Percentiles rank a stretch among this genome's conserved stretches.
phyloP scores from a whole-genome alignment of 2,888 invertebrate species.

The Phania funesta region DNA sequence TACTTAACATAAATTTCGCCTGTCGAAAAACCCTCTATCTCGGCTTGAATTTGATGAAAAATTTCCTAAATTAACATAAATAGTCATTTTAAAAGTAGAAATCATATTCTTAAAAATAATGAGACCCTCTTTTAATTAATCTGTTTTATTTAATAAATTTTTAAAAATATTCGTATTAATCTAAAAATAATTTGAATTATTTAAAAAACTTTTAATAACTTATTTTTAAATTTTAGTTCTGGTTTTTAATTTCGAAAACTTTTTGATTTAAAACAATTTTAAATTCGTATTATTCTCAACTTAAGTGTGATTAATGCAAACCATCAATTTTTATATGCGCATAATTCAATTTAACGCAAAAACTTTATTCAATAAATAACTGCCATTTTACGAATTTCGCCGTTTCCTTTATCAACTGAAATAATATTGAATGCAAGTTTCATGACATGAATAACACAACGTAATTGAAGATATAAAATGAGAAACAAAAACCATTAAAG shows the following conservation, averaged over 20 bases:
- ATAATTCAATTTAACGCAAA: neutral
- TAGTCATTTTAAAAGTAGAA: too few relatives aligned
- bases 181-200: too few relatives aligned
- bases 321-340: slow-evolving; percentile 21
- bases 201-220: too few relatives aligned
- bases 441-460: neutral
- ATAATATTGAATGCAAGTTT: slow-evolving; percentile 5
- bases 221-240: neutral
- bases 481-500: slow-evolving; percentile 51
- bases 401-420: neutral
- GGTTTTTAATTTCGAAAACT: neutral
- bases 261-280: neutral
- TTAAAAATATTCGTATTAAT: too few relatives aligned
- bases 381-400: neutral
- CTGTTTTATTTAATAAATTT: too few relatives aligned
- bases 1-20: too few relatives aligned
- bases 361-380: slow-evolving; percentile 16
- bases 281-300: neutral
- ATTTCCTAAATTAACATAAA: too few relatives aligned
- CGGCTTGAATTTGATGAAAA: too few relatives aligned
- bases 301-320: slow-evolving; percentile 18
- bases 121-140: too few relatives aligned
- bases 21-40: too few relatives aligned
- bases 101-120: too few relatives aligned
- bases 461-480: neutral